phyloP scores from a whole-genome alignment of 1,140 invertebrate species.

The Drosophila seguyi region DNA sequence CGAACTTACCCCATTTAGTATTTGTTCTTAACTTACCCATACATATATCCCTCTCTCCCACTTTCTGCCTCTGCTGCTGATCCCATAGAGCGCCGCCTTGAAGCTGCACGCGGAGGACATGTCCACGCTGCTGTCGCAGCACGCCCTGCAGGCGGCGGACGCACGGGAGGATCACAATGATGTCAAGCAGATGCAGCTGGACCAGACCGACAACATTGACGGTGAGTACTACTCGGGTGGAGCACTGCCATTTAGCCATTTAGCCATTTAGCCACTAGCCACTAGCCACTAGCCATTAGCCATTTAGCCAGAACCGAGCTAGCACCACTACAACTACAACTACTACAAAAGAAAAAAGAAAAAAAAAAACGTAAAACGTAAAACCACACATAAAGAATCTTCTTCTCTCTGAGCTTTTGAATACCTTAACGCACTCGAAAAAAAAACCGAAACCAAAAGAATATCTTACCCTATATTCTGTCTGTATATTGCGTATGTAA shows the following conservation, averaged over 20 bases:
- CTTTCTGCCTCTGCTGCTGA: background rate
- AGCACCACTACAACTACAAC: constrained; percentile 54
- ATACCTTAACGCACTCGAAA: constrained; percentile 48
- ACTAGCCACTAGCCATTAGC: constrained; percentile 31
- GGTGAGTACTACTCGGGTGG: constrained; percentile 69
- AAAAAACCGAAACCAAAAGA: constrained; percentile 35
- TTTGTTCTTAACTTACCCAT: constrained; percentile 1
- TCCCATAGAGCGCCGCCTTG: constrained; percentile 62
- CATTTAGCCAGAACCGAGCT: constrained; percentile 52
- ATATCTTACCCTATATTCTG: constrained; percentile 31
- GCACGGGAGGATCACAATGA: constrained; percentile 82
- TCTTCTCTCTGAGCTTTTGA: constrained; percentile 63
- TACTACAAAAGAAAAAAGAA: constrained; percentile 7
- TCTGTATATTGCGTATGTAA: constrained; percentile 55
- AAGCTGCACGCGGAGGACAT: constrained; percentile 83
- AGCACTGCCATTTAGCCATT: constrained; percentile 40
- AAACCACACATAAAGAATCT: constrained; percentile 49
- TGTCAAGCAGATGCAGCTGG: constrained; percentile 77
- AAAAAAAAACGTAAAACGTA: constrained; percentile 21
- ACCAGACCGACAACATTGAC: constrained; percentile 85
- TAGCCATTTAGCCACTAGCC: too few species aligned
- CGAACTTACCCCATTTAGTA: too few species aligned
- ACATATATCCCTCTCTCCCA: constrained; percentile 14
- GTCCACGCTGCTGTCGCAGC: constrained; percentile 77
- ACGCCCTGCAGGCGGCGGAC: constrained; percentile 72